phyloP scores from a whole-genome alignment of 2,888 invertebrate genomes.

The Xanthostigma xanthostigma region DNA sequence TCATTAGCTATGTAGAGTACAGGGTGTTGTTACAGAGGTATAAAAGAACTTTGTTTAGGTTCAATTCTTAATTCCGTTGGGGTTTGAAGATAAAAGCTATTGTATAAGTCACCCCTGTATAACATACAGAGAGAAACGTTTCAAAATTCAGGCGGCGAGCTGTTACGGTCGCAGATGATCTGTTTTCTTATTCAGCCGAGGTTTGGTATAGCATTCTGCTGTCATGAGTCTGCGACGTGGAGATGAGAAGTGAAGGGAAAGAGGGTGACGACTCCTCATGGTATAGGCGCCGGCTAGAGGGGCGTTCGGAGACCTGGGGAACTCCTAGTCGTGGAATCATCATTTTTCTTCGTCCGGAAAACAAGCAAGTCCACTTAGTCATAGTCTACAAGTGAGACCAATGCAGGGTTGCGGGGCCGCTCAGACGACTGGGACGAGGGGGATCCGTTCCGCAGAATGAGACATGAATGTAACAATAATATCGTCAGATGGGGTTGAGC shows the following conservation, averaged over 20 bases:
- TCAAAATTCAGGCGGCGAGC: too few species aligned
- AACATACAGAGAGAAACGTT: too few species aligned
- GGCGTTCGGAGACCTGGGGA: constrained; percentile 24
- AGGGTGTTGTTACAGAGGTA: too few species aligned
- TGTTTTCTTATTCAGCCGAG: constrained; percentile 1
- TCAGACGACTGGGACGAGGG: neutral
- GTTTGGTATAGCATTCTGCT: neutral
- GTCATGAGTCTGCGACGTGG: too few species aligned
- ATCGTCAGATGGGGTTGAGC: neutral
- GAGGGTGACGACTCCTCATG: constrained; percentile 7
- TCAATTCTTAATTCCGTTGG: too few species aligned
- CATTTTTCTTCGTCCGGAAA: constrained; percentile 36
- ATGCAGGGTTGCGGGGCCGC: neutral
- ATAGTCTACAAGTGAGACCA: constrained; percentile 24
- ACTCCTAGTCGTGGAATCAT: constrained; percentile 32
- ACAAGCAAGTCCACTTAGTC: constrained; percentile 39
- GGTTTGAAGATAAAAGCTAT: too few species aligned
- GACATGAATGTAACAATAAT: neutral
- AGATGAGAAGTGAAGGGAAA: too few species aligned
- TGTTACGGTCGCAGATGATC: neutral
- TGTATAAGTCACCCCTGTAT: too few species aligned
- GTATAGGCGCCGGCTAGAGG: constrained; percentile 19
- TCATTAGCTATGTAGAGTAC: too few species aligned
- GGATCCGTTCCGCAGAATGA: neutral
- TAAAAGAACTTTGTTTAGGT: too few species aligned